Percentiles rank a stretch among this genome's conserved stretches.
Evolutionary conservation across 2,888 invertebrate genomes (phyloP).

Genomic region (Cataglyphis livida): DNA sequence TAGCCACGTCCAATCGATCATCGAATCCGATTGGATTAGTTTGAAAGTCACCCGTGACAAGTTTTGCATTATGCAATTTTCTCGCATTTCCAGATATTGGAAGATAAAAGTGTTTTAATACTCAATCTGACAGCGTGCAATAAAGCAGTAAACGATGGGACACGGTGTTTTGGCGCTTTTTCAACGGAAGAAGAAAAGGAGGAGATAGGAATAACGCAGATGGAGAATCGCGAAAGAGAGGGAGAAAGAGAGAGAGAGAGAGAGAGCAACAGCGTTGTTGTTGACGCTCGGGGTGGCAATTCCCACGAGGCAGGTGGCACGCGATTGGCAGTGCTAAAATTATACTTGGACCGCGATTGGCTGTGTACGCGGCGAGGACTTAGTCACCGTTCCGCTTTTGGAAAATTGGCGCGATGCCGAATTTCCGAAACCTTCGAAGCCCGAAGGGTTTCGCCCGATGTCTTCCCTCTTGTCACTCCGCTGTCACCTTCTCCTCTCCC

Average conservation of each 20-base stretch:
- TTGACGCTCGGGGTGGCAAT: constrained; percentile 73
- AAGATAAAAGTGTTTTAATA: constrained; percentile 27
- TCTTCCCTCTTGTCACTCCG: constrained; percentile 44
- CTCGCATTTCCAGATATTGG: constrained; percentile 16
- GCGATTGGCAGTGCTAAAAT: constrained; percentile 76
- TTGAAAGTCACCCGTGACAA: constrained; percentile 11
- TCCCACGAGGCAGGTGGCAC: constrained; percentile 63
- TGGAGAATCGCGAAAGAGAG: constrained; percentile 30
- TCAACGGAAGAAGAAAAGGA: constrained; percentile 23
- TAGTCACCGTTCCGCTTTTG: constrained; percentile 81
- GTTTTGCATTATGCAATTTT: constrained; percentile 14
- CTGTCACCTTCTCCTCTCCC: constrained; percentile 11
- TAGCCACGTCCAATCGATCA: constrained; percentile 16
- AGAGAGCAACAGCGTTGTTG: constrained; percentile 60
- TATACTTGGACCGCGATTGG: constrained; percentile 66
- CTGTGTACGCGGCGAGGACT: constrained; percentile 62
- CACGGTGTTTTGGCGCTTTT: constrained; percentile 42
- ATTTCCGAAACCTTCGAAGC: constrained; percentile 75
- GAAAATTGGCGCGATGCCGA: constrained; percentile 79
- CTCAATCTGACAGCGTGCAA: not conserved
- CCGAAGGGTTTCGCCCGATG: constrained; percentile 66
- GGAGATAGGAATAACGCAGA: constrained; percentile 15
- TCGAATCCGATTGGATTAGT: constrained; percentile 14
- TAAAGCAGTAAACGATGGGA: constrained; percentile 24
- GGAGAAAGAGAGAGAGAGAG: not conserved